phyloP scores from a whole-genome alignment of 2,113 vertebrate genomes.

The Caretta caretta region DNA sequence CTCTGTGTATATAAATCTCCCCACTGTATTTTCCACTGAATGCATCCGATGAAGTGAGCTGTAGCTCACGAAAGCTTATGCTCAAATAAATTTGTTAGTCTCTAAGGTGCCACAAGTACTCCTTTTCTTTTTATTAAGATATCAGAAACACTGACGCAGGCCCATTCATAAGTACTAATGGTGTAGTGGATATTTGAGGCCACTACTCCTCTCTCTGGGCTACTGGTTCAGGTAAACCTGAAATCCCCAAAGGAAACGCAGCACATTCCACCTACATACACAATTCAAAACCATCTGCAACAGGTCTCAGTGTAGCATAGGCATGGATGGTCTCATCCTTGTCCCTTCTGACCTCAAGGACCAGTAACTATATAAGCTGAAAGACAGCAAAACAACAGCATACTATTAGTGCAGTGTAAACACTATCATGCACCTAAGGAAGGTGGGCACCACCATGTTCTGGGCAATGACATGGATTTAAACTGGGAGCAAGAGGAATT shows the following conservation, averaged over 20 bases:
- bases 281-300: background rate
- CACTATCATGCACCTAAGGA: background rate
- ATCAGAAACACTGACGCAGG: background rate
- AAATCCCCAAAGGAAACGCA: background rate
- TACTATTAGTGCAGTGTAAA: background rate
- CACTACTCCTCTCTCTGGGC: background rate
- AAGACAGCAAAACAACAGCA: background rate
- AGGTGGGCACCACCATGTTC: background rate
- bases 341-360: background rate
- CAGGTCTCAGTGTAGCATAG: fast-evolving
- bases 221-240: background rate
- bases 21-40: too few relatives aligned
- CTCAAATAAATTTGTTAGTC: too few relatives aligned
- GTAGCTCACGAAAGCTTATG: too few relatives aligned
- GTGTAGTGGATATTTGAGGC: fast-evolving
- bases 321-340: background rate
- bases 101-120: too few relatives aligned
- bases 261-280: fast-evolving
- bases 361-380: background rate
- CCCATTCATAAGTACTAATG: fast-evolving
- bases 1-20: too few relatives aligned
- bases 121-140: too few relatives aligned
- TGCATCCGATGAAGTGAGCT: too few relatives aligned
- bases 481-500: background rate
- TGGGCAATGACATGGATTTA: background rate